Base-by-base conservation (phyloP, 2,888 invertebrate species). In the Erebia palarica region DNA sequence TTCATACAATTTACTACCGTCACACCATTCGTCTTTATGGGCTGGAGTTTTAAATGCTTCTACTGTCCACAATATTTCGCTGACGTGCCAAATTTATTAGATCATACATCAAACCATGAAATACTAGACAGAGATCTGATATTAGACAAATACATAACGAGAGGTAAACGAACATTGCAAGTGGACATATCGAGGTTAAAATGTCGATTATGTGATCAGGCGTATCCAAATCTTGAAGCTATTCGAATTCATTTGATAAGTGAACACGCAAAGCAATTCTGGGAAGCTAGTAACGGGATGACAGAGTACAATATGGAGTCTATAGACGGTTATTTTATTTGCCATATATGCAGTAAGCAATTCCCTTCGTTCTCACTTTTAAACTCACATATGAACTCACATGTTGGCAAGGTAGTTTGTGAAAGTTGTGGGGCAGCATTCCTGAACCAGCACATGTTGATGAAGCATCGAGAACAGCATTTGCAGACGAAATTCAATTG, bases 11-110 rank as follows among this genome's bases (percentile, higher is more conserved):
- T 77, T 71, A 86, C 88, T 0, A 87, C 87, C 3, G 87, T 84
- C 1, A 79, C 80, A 10, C 89, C 89, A 0, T 89, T 89, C 61
- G 81, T 81, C 9, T 88, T 84, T 71, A 86, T 84, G 81, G 88
- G 88, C 0, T 83, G 80, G 1, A 83, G 81, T 64, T 88, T 87
- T 65, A 86, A 84, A 79, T 89, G 89, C 71, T 89, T 89, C 71
- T 89, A 77, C 72, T 89, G 89, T 72, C 68, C 71, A 7, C 78
- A 86, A 64, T 85, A 87, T 67, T 77, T 82, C 69, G 81, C 83
- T 0, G 86, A 89, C 7, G 49, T 80, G 0, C 42, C 73, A 0
- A 47, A 72, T 0, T 73, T 89, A 42, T 65, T 86, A n/a, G 74
- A 83, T 13, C 89, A 89, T 69, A 85, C 85, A 0, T 49, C 70